Evolutionary conservation across 1,140 invertebrate genomes (phyloP).

Genomic region (Octopus sinensis): DNA sequence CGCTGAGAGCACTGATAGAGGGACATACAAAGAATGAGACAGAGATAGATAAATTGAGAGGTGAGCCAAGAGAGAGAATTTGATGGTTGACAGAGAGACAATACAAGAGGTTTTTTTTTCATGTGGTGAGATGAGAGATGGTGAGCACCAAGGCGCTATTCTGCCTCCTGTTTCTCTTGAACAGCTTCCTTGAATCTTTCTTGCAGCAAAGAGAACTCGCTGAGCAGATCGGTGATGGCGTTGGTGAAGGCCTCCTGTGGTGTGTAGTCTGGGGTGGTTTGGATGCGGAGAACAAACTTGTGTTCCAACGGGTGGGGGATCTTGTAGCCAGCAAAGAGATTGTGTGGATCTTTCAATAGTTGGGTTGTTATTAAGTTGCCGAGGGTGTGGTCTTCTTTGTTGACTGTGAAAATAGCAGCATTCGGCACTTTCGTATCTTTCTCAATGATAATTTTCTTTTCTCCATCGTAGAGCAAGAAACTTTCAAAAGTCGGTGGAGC

Average conservation of each 20-base stretch:
- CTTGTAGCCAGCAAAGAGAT: conserved; percentile 98
- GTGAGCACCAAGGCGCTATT: no score
- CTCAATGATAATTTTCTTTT: conserved; percentile 97
- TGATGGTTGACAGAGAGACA: no score
- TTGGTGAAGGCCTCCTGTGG: conserved; percentile 96
- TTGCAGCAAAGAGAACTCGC: conserved; percentile 93
- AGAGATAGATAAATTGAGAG: no score
- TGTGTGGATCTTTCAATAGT: conserved; percentile 94
- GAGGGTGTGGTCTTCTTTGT: conserved; percentile 98
- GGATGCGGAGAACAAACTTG: conserved; percentile 94
- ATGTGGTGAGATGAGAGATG: no score
- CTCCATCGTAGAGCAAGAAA: conserved; percentile 95
- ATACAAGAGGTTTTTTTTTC: no score
- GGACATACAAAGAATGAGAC: no score
- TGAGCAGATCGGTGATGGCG: conserved; percentile 95
- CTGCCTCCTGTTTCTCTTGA: no score
- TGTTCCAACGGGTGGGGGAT: conserved; percentile 97
- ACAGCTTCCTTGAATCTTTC: conserved; percentile 82
- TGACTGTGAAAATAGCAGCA: conserved; percentile 98
- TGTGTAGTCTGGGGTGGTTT: conserved; percentile 94
- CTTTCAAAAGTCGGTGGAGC: conserved; percentile 98
- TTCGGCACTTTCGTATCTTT: conserved; percentile 98
- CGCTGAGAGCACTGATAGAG: no score
- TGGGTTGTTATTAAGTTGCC: conserved; percentile 99
- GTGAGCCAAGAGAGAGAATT: no score